These are phyloP conservation scores for Zaprionus capensis DNA, from an alignment of 1,140 invertebrate species.

Conservation along the genomic window DNA sequence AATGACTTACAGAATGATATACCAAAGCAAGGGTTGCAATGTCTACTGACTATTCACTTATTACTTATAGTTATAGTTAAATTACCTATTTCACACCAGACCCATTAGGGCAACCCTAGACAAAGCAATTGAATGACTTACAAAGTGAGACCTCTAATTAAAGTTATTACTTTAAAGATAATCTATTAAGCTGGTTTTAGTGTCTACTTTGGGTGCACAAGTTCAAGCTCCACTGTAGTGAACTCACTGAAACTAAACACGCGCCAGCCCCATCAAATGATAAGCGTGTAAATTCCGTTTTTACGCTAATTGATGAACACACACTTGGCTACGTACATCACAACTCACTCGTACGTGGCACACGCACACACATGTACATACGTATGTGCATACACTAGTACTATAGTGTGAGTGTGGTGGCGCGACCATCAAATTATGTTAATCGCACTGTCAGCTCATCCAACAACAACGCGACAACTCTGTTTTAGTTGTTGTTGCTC, in stretches of 20 bases:
- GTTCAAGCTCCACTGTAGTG: constrained; percentile 18
- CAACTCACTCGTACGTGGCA: background rate
- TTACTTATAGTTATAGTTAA: no score
- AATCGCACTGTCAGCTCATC: constrained; percentile 46
- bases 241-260: constrained; percentile 69
- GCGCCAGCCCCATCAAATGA: constrained; percentile 57
- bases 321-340: constrained; percentile 6
- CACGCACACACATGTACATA: constrained; percentile 3
- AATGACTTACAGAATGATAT: background rate
- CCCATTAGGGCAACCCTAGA: no score
- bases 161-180: background rate
- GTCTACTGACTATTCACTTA: no score
- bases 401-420: constrained; percentile 25
- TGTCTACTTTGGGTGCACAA: background rate
- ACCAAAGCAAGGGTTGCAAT: background rate
- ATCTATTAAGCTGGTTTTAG: background rate
- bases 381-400: background rate
- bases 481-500: constrained; percentile 10
- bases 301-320: constrained; percentile 49
- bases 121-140: background rate
- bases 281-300: constrained; percentile 68
- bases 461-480: constrained; percentile 1
- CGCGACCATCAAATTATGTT: constrained; percentile 65
- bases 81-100: no score
- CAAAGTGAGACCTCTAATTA: background rate